Evolutionary conservation across 2,113 vertebrate genomes (phyloP).

Genomic region (Galemys pyrenaicus): DNA sequence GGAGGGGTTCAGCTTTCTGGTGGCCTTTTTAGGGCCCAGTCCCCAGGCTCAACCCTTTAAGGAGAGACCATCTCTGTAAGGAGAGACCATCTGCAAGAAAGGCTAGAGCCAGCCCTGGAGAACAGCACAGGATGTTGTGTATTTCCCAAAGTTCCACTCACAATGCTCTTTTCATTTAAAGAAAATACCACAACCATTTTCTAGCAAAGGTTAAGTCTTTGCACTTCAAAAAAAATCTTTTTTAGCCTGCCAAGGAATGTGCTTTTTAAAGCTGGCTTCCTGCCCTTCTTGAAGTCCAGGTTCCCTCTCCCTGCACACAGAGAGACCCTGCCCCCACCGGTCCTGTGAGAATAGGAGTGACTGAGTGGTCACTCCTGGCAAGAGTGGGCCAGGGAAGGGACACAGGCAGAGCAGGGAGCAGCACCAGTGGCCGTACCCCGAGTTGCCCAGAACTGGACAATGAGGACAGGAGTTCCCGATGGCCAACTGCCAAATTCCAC

Average conservation of each 20-base stretch:
- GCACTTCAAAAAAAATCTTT: conserved; percentile 49
- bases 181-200: conserved; percentile 69
- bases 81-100: neutral
- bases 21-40: neutral
- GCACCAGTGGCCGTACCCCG: neutral
- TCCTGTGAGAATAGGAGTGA: neutral
- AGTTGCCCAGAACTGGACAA: neutral
- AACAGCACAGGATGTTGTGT: conserved; percentile 60
- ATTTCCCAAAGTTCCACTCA: conserved; percentile 76
- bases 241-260: conserved; percentile 70
- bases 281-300: conserved; percentile 33
- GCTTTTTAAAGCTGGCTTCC: conserved; percentile 53
- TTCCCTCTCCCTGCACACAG: neutral
- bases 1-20: neutral
- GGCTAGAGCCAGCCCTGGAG: conserved; percentile 34
- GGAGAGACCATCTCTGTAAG: neutral
- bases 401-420: neutral
- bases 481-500: neutral
- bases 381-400: neutral
- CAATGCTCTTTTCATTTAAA: conserved; percentile 72
- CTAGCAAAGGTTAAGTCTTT: conserved; percentile 75
- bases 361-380: neutral
- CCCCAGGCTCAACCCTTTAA: neutral
- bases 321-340: neutral
- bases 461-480: neutral